Conservation (phyloP, 2,888 invertebrate genomes). For the Electrophaes corylata region DNA sequence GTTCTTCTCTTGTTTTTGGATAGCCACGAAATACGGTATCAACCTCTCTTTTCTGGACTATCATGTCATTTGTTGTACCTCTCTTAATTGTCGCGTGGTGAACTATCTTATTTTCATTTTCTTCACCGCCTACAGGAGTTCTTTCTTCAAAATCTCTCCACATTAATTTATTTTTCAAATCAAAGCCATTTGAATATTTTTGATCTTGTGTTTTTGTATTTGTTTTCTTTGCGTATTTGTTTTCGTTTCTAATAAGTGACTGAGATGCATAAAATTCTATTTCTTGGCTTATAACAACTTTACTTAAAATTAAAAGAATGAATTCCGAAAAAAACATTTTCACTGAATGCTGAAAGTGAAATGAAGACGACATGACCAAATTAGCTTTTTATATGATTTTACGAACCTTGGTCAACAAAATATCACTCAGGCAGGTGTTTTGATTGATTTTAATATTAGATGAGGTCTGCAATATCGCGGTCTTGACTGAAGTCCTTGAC, state of each 20-base stretch:
- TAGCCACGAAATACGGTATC: slow-evolving; percentile 84
- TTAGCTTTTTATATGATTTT: slow-evolving; percentile 58
- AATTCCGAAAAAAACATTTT: slow-evolving; percentile 27
- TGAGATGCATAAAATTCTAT: slow-evolving; percentile 68
- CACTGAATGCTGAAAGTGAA: slow-evolving; percentile 13
- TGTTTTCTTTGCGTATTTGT: slow-evolving; percentile 2
- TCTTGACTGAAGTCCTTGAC: slow-evolving; percentile 49
- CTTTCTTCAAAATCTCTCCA: slow-evolving; percentile 22
- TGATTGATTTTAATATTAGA: slow-evolving; percentile 81
- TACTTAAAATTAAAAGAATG: slow-evolving; percentile 24
- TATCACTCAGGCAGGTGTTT: slow-evolving; percentile 78
- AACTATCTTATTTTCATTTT: not conserved
- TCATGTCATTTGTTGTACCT: slow-evolving; percentile 6
- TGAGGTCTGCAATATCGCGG: slow-evolving; percentile 58
- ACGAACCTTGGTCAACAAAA: slow-evolving; percentile 60
- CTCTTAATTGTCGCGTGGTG: not conserved
- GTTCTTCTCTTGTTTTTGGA: slow-evolving; percentile 83
- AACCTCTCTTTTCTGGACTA: slow-evolving; percentile 58
- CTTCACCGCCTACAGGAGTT: not conserved
- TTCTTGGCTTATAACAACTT: slow-evolving; percentile 46
- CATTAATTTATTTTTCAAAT: slow-evolving; percentile 2
- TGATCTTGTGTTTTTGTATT: slow-evolving; percentile 8
- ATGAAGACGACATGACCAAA: slow-evolving; percentile 12
- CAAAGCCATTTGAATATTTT: not conserved
- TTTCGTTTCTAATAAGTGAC: slow-evolving; percentile 26